phyloP scores from a whole-genome alignment of 2,888 invertebrate species.

The Sarcophaga carnaria region DNA sequence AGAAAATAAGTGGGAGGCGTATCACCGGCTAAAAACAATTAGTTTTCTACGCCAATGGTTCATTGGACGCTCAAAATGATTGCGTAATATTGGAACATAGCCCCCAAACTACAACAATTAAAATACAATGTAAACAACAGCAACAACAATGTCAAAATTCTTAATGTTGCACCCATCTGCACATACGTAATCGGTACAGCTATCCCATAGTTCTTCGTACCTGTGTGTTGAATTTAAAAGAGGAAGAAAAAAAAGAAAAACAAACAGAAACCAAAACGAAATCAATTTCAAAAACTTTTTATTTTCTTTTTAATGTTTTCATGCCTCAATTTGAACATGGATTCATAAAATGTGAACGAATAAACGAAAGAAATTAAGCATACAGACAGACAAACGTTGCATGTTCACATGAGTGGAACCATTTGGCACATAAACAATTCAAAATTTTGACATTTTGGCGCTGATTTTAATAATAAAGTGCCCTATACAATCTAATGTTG shows the following conservation, averaged over 20 bases:
- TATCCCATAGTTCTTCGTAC: conserved; percentile 23
- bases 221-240: conserved; percentile 54
- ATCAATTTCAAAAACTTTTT: conserved; percentile 16
- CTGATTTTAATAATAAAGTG: conserved; percentile 12
- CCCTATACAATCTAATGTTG: conserved; percentile 10
- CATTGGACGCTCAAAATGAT: conserved; percentile 49
- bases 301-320: conserved; percentile 18
- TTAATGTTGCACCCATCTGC: conserved; percentile 54
- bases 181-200: background rate
- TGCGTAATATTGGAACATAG: conserved; percentile 39
- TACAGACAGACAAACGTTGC: background rate
- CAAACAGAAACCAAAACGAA: background rate
- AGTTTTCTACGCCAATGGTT: conserved; percentile 26
- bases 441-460: conserved; percentile 55
- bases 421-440: conserved; percentile 60
- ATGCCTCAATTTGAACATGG: conserved; percentile 26
- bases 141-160: conserved; percentile 33
- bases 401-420: conserved; percentile 52
- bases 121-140: conserved; percentile 3
- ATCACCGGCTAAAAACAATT: background rate
- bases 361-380: background rate
- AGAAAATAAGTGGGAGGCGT: conserved; percentile 21
- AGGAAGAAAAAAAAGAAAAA: background rate
- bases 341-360: conserved; percentile 18
- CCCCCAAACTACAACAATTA: background rate